A percentile compares a stretch with the other conserved stretches of the same genome.
These are phyloP conservation scores for Teinopalpus imperialis DNA, from an alignment of 2,888 invertebrate genomes.

Conservation along the genomic window DNA sequence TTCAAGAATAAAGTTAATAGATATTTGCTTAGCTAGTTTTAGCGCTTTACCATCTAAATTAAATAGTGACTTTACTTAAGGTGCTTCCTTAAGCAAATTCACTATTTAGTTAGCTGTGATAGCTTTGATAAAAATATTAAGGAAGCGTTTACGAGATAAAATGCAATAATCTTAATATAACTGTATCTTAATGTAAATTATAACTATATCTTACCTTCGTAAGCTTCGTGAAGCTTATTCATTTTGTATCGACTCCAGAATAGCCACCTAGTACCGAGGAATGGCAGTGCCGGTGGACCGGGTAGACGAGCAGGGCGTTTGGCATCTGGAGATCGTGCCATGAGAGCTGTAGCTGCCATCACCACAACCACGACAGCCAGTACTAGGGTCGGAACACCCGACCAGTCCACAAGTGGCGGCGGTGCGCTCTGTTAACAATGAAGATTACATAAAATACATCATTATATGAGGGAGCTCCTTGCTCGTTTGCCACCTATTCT, in stretches of 20 bases:
- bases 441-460: not conserved
- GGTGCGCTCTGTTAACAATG: conserved; percentile 54
- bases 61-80: too few relatives aligned
- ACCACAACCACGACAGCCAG: conserved; percentile 53
- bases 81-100: too few relatives aligned
- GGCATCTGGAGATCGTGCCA: conserved; percentile 47
- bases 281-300: conserved; percentile 87
- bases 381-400: conserved; percentile 66
- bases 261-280: conserved; percentile 91
- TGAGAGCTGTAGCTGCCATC: conserved; percentile 52
- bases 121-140: too few relatives aligned
- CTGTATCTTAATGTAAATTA: too few relatives aligned
- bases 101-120: too few relatives aligned
- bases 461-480: too few relatives aligned
- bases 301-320: conserved; percentile 78
- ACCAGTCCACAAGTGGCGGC: conserved; percentile 68
- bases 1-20: too few relatives aligned
- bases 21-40: too few relatives aligned
- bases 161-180: too few relatives aligned
- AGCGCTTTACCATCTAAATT: too few relatives aligned
- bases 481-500: too few relatives aligned
- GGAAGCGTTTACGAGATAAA: too few relatives aligned
- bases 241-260: conserved; percentile 87
- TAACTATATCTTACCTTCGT: conserved; percentile 85
- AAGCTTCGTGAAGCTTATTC: conserved; percentile 89